These are phyloP conservation scores for Acipenser ruthenus DNA, from an alignment of 2,797 vertebrate species.

Conservation along the genomic window DNA sequence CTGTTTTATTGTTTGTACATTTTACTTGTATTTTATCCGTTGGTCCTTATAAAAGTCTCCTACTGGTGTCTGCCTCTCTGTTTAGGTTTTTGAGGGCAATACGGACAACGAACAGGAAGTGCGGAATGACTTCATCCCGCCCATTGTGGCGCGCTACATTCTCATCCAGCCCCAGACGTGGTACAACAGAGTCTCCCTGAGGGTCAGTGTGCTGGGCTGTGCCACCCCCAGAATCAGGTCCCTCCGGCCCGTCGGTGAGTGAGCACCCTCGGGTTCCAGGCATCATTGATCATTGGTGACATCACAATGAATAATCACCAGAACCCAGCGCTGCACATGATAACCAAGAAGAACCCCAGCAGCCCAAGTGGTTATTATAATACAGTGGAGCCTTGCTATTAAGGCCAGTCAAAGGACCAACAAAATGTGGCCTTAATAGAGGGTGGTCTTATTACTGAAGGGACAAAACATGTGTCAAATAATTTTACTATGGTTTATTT, in stretches of 20 bases:
- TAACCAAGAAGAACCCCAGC: no score
- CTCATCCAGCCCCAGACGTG: conserved; percentile 58
- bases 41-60: not conserved
- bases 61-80: conserved; percentile 14
- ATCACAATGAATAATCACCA: no score
- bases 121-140: conserved; percentile 67
- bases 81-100: conserved; percentile 69
- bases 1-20: no score
- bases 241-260: conserved; percentile 23
- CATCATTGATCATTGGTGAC: not conserved
- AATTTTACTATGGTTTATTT: no score
- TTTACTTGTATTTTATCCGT: no score
- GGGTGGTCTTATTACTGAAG: no score
- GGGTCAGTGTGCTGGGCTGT: conserved; percentile 67
- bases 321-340: no score
- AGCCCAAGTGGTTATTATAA: no score
- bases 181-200: conserved; percentile 45
- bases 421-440: no score
- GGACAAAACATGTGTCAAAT: no score
- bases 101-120: conserved; percentile 49
- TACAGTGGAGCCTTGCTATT: no score
- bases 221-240: conserved; percentile 7
- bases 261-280: not conserved
- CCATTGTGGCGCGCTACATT: conserved; percentile 60
- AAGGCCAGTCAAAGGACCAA: no score